phyloP scores from a whole-genome alignment of 2,888 invertebrate species.

The Thumatha senex region DNA sequence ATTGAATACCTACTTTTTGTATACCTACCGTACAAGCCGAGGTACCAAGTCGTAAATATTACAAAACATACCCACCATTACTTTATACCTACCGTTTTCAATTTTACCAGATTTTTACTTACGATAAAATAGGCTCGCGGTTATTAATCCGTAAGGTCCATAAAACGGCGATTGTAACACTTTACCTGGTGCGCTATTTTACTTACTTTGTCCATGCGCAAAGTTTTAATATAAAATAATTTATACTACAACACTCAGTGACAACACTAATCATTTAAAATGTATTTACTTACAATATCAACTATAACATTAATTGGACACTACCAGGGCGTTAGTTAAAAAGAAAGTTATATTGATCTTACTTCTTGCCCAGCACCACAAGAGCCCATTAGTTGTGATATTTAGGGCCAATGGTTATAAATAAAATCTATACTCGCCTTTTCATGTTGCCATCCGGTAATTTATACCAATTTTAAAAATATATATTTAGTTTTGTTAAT shows the following conservation, averaged over 20 bases:
- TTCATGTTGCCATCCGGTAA: constrained; percentile 1
- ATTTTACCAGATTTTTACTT: constrained; percentile 37
- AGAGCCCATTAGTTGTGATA: constrained; percentile 24
- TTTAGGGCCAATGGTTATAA: constrained; percentile 15
- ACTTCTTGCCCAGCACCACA: constrained; percentile 24
- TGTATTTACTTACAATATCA: constrained; percentile 5
- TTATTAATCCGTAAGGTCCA: constrained; percentile 29
- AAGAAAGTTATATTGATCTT: constrained; percentile 5
- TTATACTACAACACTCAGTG: constrained; percentile 25
- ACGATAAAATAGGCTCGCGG: constrained; percentile 32
- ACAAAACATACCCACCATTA: constrained; percentile 54
- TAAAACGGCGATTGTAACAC: constrained; percentile 26
- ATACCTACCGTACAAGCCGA: constrained; percentile 43
- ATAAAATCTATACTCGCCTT: constrained; percentile 8
- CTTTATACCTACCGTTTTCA: constrained; percentile 58
- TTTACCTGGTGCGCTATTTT: constrained; percentile 66
- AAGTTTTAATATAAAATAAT: background rate
- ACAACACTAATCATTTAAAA: constrained; percentile 14
- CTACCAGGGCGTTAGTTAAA: constrained; percentile 4
- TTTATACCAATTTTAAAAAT: background rate
- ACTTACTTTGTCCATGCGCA: constrained; percentile 59
- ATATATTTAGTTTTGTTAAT: background rate
- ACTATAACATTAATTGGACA: constrained; percentile 7
- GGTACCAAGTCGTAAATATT: constrained; percentile 27
- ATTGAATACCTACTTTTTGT: constrained; percentile 33